Evolutionary conservation across 1,140 invertebrate species (phyloP), one percentile per base, ranked within the genome.

Genomic region (Drosophila burlai): DNA sequence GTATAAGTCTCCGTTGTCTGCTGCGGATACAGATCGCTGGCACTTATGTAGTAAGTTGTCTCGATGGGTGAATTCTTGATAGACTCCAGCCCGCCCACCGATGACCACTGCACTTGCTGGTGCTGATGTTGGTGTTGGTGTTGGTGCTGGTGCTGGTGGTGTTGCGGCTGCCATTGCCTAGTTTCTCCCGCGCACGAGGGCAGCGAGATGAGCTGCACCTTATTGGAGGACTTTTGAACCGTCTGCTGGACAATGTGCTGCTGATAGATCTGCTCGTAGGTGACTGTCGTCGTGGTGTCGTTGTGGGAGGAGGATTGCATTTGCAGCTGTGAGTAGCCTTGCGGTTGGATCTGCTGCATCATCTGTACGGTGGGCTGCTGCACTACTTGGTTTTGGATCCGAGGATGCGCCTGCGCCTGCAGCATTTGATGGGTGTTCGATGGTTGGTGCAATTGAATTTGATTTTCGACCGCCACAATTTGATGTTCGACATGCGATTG

Each of bases 41-140:
- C 76, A 52, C 80, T 89, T 16, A 92, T 92, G 49, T 92, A 92
- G 66, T 92, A 92, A 1, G 91, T 92, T 13, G 89, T 89, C 5
- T 85, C 74, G 24, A 76, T 21, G 10, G 84, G 81, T 7, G 80
- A 52, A 11, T 76, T 68, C 24, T 82, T 80, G 8, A 90, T 78
- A 18, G 86, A 68, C 72, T 90, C 85, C 59, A 90, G 59, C 0
- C 86, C 85, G 34, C 85, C 85, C 38, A 85, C 79, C 26, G 81
- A 46, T 7, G 86, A 91, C 85, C 85, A 90, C 52, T 90, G 85
- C 50, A 91, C 55, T 26, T 73, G 62, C 31, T 81, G 21, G 21
- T 21, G 82, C 18, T 68, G 74, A 6, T 74, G 74, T 42, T 31
- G 49, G 18, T 75, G 75, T 13, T 71, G 74, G 24, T 73, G 62